Evolutionary conservation across 30 jellyfish, hydroid and myxozoan genomes (phyloP).

Genomic region (Phacellophora camtschatica): DNA sequence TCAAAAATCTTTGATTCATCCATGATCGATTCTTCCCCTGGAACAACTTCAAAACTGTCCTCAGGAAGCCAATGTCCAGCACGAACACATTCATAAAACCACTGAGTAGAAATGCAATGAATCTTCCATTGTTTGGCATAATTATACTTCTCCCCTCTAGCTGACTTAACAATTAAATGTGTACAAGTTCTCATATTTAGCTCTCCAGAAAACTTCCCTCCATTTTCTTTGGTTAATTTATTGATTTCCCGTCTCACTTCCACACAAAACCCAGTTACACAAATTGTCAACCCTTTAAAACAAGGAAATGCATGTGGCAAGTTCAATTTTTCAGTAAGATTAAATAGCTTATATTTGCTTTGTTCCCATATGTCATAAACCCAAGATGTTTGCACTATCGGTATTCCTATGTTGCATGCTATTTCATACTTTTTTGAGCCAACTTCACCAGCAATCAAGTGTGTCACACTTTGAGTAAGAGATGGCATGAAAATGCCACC

Average conservation of each 20-base stretch:
- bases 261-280: constrained; percentile 84
- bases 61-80: constrained; percentile 91
- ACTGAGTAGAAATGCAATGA: constrained; percentile 82
- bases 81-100: constrained; percentile 89
- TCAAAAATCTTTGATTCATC: constrained; percentile 19
- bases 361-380: constrained; percentile 60
- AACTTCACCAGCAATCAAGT: constrained; percentile 92
- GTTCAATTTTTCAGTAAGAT: constrained; percentile 2
- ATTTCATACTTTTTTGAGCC: constrained; percentile 92
- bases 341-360: constrained; percentile 47
- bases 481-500: constrained; percentile 85
- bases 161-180: constrained; percentile 72
- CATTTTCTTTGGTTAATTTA: constrained; percentile 64
- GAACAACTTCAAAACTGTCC: constrained; percentile 44
- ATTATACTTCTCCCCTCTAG: constrained; percentile 83
- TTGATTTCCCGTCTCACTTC: constrained; percentile 60
- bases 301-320: constrained; percentile 59
- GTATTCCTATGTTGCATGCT: constrained; percentile 69
- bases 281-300: constrained; percentile 91
- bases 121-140: constrained; percentile 95
- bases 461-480: constrained; percentile 89
- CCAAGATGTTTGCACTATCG: constrained; percentile 86
- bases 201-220: constrained; percentile 91
- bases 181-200: constrained; percentile 95
- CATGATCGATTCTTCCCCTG: constrained; percentile 63